These are phyloP conservation scores for Tetranychus truncatus DNA, from an alignment of 2,888 invertebrate species.

Conservation along the genomic window DNA sequence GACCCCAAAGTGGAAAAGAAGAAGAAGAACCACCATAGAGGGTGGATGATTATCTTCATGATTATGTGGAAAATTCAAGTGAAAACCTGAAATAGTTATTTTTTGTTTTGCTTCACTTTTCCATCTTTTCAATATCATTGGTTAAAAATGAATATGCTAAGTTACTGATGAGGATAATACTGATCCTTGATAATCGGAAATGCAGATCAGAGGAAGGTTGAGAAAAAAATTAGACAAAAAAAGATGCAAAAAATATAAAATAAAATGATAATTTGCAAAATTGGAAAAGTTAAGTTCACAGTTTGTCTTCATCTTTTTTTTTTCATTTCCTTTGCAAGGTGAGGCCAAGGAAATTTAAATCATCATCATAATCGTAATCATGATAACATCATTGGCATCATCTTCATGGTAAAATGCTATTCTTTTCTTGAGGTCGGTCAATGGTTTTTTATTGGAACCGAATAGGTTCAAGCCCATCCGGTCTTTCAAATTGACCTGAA, in stretches of 20 bases:
- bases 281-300: not conserved
- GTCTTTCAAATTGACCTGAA: not conserved
- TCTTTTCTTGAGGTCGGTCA: not conserved
- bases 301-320: not conserved
- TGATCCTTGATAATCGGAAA: not conserved
- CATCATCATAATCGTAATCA: not conserved
- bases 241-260: not conserved
- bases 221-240: not conserved
- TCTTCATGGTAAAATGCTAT: not conserved
- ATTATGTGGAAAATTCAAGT: not conserved
- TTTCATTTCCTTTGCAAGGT: constrained; percentile 2
- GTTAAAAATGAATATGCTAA: not conserved
- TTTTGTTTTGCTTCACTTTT: not conserved
- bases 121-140: not conserved
- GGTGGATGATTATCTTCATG: not conserved
- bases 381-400: too few relatives aligned
- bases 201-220: constrained; percentile 1
- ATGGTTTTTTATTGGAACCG: constrained; percentile 1
- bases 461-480: not conserved
- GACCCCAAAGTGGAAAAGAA: not conserved
- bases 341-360: not conserved
- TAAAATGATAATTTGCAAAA: not conserved
- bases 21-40: not conserved
- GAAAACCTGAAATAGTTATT: not conserved
- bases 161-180: not conserved